Conservation (phyloP, 2,888 invertebrate species). For the Embidobia sp. region DNA sequence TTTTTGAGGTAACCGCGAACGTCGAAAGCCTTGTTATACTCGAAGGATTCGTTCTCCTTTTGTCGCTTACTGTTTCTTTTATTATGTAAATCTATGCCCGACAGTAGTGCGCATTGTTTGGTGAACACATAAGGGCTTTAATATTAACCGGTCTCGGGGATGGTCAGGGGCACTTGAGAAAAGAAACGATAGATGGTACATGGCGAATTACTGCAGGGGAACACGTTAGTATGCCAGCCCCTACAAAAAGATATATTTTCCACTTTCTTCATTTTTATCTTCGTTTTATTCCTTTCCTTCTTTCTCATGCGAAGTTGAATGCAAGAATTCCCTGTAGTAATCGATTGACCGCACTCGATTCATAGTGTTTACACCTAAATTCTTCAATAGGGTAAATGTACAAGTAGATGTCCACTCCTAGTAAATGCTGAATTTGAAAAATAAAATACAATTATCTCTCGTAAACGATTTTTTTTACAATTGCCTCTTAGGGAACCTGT, state of each 20-base stretch:
- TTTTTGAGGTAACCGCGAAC: constrained; percentile 49
- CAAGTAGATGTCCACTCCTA: too few relatives aligned
- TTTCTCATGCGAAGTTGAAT: constrained; percentile 63
- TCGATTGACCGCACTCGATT: constrained; percentile 66
- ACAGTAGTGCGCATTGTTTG: constrained; percentile 65
- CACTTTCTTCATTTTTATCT: constrained; percentile 25
- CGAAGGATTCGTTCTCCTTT: constrained; percentile 61
- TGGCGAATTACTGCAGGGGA: constrained; percentile 48
- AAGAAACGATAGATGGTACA: constrained; percentile 37
- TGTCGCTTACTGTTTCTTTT: constrained; percentile 67
- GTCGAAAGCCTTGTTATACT: constrained; percentile 54
- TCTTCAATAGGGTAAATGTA: too few relatives aligned
- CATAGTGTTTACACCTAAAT: too few relatives aligned
- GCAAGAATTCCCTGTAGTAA: constrained; percentile 70
- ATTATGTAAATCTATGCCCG: constrained; percentile 76
- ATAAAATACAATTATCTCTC: too few relatives aligned
- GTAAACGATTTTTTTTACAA: too few relatives aligned
- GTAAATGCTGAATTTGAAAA: too few relatives aligned
- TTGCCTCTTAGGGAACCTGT: too few relatives aligned
- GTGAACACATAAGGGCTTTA: constrained; percentile 73
- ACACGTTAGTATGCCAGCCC: constrained; percentile 51
- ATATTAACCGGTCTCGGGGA: constrained; percentile 73
- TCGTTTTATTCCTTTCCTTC: constrained; percentile 15
- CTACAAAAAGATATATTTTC: constrained; percentile 28
- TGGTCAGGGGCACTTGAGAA: constrained; percentile 40